A percentile compares a stretch with the other conserved stretches of the same genome.
phyloP scores from a whole-genome alignment of 2,113 vertebrate genomes.

The Eurypyga helias region DNA sequence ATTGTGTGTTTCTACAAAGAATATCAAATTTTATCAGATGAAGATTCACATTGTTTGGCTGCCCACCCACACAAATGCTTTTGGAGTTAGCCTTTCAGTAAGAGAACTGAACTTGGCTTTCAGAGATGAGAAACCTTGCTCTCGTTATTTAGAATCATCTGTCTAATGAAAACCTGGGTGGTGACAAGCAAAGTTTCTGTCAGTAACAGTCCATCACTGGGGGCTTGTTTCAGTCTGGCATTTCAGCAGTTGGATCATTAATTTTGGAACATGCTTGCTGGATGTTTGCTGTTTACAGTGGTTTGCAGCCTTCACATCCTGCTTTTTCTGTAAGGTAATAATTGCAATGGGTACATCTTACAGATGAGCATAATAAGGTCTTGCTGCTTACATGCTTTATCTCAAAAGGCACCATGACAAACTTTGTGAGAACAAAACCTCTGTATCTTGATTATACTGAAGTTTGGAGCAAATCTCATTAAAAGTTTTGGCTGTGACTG shows the following conservation, averaged over 20 bases:
- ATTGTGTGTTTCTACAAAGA: not conserved
- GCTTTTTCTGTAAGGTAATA: not conserved
- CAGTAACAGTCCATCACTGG: not conserved
- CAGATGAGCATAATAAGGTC: not conserved
- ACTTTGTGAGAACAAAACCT: not conserved
- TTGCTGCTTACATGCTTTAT: not conserved
- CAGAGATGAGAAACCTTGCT: not conserved
- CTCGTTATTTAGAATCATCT: not conserved
- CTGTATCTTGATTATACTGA: not conserved
- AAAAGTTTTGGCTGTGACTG: not conserved
- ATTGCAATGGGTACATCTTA: not conserved
- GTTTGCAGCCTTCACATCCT: not conserved
- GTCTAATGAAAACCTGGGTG: not conserved
- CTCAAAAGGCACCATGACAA: not conserved
- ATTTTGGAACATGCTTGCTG: not conserved
- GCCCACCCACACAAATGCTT: not conserved
- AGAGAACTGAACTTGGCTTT: not conserved
- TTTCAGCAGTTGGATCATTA: not conserved
- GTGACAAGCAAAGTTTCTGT: not conserved
- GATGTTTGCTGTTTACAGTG: not conserved
- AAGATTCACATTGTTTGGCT: not conserved
- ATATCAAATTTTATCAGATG: not conserved
- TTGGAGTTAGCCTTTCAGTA: not conserved
- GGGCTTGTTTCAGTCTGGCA: not conserved
- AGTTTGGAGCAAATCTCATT: not conserved